Conservation (phyloP, 2,113 vertebrate species). For the Amazona vittata region DNA sequence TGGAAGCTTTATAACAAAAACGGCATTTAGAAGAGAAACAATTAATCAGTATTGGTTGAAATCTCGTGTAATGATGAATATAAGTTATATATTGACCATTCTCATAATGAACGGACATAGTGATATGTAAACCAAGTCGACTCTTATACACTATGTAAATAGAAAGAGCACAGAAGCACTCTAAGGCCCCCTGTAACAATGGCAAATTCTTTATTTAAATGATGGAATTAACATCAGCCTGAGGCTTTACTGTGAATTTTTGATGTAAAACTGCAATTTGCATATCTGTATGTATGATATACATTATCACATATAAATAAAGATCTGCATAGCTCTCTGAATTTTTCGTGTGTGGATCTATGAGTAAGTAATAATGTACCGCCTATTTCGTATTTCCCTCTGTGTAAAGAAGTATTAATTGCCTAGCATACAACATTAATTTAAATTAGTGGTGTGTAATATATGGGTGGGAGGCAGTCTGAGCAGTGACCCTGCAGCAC, state of each 20-base stretch:
- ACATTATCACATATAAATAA: slow-evolving; percentile 54
- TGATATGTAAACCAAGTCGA: too few relatives aligned
- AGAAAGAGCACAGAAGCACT: slow-evolving; percentile 47
- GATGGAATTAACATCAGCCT: slow-evolving; percentile 61
- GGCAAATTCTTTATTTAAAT: slow-evolving; percentile 66
- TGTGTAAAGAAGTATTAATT: neutral
- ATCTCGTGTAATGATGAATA: slow-evolving; percentile 58
- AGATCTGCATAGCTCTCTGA: slow-evolving; percentile 4
- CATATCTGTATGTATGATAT: slow-evolving; percentile 44
- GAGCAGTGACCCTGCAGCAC: neutral
- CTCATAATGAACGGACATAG: too few relatives aligned
- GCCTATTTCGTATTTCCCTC: neutral
- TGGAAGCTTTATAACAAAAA: slow-evolving; percentile 31
- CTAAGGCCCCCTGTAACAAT: slow-evolving; percentile 31
- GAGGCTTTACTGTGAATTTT: slow-evolving; percentile 51
- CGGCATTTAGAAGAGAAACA: neutral
- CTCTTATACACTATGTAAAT: slow-evolving; percentile 53
- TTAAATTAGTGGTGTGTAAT: neutral
- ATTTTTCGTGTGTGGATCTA: neutral
- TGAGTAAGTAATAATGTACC: neutral
- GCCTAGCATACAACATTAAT: neutral
- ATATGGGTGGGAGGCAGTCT: neutral
- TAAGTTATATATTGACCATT: too few relatives aligned
- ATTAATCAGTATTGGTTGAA: slow-evolving; percentile 48
- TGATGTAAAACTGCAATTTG: slow-evolving; percentile 60